Conservation (phyloP, 2,797 vertebrate genomes). For the Enteromius radiatus region DNA sequence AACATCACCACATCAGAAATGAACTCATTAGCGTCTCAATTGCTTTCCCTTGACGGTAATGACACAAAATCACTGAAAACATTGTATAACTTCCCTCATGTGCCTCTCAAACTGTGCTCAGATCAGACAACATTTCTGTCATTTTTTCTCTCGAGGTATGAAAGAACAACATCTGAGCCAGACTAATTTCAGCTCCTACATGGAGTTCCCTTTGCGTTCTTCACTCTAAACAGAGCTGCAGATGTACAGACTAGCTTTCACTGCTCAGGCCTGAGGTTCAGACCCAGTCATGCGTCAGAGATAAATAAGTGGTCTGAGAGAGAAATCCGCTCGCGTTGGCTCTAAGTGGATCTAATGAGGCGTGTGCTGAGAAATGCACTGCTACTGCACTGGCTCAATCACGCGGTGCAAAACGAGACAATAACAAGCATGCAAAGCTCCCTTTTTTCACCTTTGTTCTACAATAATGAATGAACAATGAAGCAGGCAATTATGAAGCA, state of each 20-base stretch:
- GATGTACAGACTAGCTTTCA: slow-evolving; percentile 14
- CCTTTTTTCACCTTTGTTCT: slow-evolving; percentile 9
- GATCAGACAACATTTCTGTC: neutral
- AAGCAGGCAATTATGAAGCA: neutral
- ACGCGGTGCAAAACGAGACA: neutral
- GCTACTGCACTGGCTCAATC: slow-evolving; percentile 22
- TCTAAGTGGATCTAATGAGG: slow-evolving; percentile 45
- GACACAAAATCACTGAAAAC: neutral
- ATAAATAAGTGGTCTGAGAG: slow-evolving; percentile 38
- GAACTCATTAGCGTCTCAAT: neutral
- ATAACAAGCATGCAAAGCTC: slow-evolving; percentile 3
- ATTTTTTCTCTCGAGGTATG: neutral
- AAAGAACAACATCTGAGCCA: neutral
- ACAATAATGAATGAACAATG: neutral
- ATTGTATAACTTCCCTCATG: neutral
- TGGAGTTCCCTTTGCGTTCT: slow-evolving; percentile 1
- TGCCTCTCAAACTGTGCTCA: neutral
- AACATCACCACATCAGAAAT: neutral
- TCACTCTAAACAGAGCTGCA: slow-evolving; percentile 23
- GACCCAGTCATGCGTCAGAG: slow-evolving; percentile 32
- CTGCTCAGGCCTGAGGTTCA: slow-evolving; percentile 23
- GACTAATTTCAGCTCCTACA: neutral
- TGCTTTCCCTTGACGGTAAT: neutral
- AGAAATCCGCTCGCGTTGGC: slow-evolving; percentile 29
- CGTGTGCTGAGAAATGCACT: slow-evolving; percentile 39